These are phyloP conservation scores for Deilephila elpenor DNA, from an alignment of 2,888 invertebrate genomes.

Conservation along the genomic window DNA sequence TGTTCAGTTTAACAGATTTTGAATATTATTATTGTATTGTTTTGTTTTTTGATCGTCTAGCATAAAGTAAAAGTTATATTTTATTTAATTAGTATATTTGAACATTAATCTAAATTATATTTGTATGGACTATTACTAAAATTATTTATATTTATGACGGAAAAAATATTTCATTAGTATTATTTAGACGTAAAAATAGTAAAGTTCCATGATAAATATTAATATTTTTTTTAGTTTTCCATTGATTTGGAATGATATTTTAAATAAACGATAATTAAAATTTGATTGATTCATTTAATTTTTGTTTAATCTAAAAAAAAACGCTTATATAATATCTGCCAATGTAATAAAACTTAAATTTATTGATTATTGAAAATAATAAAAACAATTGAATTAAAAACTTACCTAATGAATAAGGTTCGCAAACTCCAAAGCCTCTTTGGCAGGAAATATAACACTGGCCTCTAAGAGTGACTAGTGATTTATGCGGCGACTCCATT, in stretches of 20 bases:
- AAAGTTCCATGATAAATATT: too few relatives aligned
- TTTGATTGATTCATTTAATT: too few relatives aligned
- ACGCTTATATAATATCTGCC: neutral
- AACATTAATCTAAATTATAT: too few relatives aligned
- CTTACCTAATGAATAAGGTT: constrained; percentile 10
- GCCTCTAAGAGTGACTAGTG: neutral
- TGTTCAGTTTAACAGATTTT: neutral
- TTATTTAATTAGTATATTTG: too few relatives aligned
- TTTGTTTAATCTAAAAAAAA: neutral
- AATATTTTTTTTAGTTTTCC: too few relatives aligned
- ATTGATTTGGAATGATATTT: too few relatives aligned
- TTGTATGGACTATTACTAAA: too few relatives aligned
- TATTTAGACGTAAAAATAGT: too few relatives aligned
- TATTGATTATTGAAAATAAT: neutral
- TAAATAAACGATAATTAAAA: too few relatives aligned
- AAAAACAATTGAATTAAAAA: neutral
- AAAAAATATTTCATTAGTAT: too few relatives aligned
- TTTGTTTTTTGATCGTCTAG: neutral
- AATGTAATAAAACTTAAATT: neutral
- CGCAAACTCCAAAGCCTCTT: constrained; percentile 14
- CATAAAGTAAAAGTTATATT: too few relatives aligned
- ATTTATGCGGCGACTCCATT: constrained; percentile 6
- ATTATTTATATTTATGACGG: too few relatives aligned
- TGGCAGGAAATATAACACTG: constrained; percentile 19
- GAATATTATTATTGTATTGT: neutral